phyloP scores from a whole-genome alignment of 1,140 invertebrate species.

The Nautilus pompilius region DNA sequence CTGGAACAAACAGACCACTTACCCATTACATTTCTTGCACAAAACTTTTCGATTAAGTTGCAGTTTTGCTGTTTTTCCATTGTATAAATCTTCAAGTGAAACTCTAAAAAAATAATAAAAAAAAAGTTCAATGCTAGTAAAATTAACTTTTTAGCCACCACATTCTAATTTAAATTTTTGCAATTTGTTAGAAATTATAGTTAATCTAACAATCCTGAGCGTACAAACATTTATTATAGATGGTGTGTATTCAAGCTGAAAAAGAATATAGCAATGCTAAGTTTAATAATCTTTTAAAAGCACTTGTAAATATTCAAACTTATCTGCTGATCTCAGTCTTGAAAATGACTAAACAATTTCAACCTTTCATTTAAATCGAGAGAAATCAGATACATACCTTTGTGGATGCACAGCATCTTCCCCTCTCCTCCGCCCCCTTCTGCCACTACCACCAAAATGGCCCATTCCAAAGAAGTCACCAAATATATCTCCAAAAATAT shows the following conservation, averaged over 20 bases:
- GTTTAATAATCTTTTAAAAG: neutral
- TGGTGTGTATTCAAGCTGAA: neutral
- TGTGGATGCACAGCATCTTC: conserved; percentile 71
- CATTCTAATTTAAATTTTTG: neutral
- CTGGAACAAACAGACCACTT: too few species aligned
- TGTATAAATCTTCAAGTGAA: conserved; percentile 96
- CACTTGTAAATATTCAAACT: neutral
- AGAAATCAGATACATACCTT: conserved; percentile 52
- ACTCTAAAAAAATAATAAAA: conserved; percentile 60
- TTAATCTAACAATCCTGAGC: neutral
- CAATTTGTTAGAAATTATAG: neutral
- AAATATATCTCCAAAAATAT: conserved; percentile 48
- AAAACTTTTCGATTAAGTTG: conserved; percentile 95
- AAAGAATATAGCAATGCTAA: neutral
- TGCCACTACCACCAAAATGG: conserved; percentile 26
- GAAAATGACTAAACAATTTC: neutral
- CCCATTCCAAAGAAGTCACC: conserved; percentile 49
- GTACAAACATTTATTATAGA: neutral
- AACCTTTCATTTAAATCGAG: neutral
- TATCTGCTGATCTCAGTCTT: neutral
- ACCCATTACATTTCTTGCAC: conserved; percentile 95
- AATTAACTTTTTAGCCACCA: neutral
- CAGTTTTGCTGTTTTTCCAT: conserved; percentile 91
- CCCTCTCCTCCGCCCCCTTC: conserved; percentile 55
- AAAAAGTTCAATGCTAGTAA: neutral